Conservation (phyloP, 2,797 vertebrate species). For the Carapus acus region DNA sequence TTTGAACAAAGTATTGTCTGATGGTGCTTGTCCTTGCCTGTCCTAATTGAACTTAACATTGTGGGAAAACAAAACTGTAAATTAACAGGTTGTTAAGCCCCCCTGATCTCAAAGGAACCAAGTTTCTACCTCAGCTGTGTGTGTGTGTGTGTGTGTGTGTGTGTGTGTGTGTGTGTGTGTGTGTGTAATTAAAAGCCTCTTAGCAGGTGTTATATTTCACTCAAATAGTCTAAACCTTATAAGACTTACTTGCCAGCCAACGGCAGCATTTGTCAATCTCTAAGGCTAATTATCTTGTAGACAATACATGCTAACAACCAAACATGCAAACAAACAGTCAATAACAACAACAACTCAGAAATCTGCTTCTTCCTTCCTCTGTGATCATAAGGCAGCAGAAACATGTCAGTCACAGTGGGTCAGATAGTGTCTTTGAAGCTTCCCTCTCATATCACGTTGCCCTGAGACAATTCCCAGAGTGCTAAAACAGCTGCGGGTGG, state of each 20-base stretch:
- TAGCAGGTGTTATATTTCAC: constrained; percentile 42
- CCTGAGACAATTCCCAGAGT: constrained; percentile 9
- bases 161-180: no score
- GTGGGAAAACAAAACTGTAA: no score
- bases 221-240: constrained; percentile 7
- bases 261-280: constrained; percentile 6
- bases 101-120: no score
- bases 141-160: constrained; percentile 7
- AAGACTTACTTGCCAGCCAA: constrained; percentile 21
- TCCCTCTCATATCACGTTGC: constrained; percentile 8
- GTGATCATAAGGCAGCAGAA: constrained; percentile 15
- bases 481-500: constrained; percentile 32
- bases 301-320: no score
- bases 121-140: constrained; percentile 14
- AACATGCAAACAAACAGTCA: no score
- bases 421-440: constrained; percentile 22
- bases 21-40: constrained; percentile 2
- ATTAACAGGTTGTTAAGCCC: no score
- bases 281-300: constrained; percentile 14
- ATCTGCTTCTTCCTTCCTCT: constrained; percentile 20
- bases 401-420: constrained; percentile 14
- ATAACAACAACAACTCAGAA: constrained; percentile 1
- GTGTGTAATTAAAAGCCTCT: constrained; percentile 5
- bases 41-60: no score
- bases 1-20: constrained; percentile 16